Conservation (phyloP, 2,797 vertebrate species). For the Tolypeutes matacus region DNA sequence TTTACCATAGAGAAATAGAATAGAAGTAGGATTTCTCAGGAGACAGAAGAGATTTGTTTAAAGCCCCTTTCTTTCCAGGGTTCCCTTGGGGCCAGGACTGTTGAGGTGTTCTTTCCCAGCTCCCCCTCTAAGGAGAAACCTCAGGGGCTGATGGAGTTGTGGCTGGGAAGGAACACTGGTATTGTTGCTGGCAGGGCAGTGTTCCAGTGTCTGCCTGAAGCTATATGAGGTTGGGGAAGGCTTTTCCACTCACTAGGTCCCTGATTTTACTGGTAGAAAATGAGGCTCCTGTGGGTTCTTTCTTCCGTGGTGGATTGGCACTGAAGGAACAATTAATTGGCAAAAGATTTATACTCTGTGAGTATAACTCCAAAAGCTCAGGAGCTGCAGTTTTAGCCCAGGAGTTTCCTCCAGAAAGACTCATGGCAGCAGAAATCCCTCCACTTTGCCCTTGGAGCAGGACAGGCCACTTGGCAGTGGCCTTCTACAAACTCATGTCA, state of each 20-base stretch:
- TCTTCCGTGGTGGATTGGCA: neutral
- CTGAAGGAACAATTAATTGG: neutral
- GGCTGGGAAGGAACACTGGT: neutral
- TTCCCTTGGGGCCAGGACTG: neutral
- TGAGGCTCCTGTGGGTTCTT: neutral
- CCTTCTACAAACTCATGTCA: neutral
- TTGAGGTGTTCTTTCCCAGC: neutral
- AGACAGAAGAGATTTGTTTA: neutral
- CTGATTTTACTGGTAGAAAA: neutral
- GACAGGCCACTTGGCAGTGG: neutral
- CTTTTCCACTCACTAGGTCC: neutral
- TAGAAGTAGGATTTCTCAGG: neutral
- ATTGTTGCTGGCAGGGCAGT: neutral
- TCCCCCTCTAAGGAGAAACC: neutral
- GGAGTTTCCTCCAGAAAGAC: conserved; percentile 20
- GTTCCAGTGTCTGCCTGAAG: neutral
- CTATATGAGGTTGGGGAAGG: neutral
- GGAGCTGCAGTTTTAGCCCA: neutral
- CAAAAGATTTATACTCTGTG: neutral
- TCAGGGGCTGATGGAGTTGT: neutral
- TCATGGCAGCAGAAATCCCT: neutral
- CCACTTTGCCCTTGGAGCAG: neutral
- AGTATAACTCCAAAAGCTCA: neutral
- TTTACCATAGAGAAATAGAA: neutral
- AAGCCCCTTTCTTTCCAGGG: neutral